Evolutionary conservation across 2,888 invertebrate genomes (phyloP).

Genomic region (Amaurobius ferox): DNA sequence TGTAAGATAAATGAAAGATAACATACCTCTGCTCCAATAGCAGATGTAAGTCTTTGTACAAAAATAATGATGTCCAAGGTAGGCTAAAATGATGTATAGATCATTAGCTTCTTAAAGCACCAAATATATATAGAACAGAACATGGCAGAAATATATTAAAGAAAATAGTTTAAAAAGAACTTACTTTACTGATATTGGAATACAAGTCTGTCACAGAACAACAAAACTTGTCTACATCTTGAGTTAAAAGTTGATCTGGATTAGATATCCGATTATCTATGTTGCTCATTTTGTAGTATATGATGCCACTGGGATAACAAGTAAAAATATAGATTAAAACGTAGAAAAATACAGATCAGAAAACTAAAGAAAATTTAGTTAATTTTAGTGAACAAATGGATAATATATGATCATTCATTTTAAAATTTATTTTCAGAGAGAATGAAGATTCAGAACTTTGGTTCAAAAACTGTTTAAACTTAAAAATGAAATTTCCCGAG

Average conservation of each 20-base stretch:
- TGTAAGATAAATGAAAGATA: neutral
- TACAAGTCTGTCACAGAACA: slow-evolving; percentile 96
- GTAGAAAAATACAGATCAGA: too few relatives aligned
- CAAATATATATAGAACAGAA: neutral
- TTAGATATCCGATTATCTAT: slow-evolving; percentile 96
- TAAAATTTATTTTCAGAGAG: too few relatives aligned
- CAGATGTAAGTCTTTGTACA: slow-evolving; percentile 90
- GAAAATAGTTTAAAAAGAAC: slow-evolving; percentile 16
- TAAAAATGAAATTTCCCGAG: too few relatives aligned
- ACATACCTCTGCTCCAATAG: slow-evolving; percentile 86
- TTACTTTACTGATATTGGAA: slow-evolving; percentile 92
- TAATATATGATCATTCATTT: too few relatives aligned
- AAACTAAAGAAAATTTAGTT: too few relatives aligned
- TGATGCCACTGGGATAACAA: slow-evolving; percentile 85
- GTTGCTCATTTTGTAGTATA: slow-evolving; percentile 97
- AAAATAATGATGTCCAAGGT: slow-evolving; percentile 95
- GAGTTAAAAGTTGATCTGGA: slow-evolving; percentile 95
- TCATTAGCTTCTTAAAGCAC: neutral
- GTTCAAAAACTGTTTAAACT: too few relatives aligned
- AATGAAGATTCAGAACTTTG: too few relatives aligned
- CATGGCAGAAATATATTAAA: too few relatives aligned
- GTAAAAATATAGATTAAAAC: too few relatives aligned
- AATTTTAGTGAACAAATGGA: too few relatives aligned
- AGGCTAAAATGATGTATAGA: slow-evolving; percentile 80
- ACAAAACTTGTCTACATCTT: slow-evolving; percentile 97